Evolutionary conservation across 2,797 vertebrate genomes (phyloP).

Genomic region (Scolopax rusticola): DNA sequence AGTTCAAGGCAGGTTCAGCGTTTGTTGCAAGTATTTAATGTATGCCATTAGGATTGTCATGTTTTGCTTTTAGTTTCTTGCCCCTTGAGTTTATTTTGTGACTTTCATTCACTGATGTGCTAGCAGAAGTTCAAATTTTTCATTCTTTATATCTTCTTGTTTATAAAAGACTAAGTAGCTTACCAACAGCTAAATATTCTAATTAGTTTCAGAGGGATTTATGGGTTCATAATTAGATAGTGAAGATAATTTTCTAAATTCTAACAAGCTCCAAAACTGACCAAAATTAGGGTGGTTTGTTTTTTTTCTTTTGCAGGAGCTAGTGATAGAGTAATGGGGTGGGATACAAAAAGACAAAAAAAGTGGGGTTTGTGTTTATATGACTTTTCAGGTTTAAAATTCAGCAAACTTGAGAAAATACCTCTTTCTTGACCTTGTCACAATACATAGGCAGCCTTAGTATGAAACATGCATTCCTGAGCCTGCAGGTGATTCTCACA

Average conservation of each 20-base stretch:
- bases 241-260: neutral
- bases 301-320: neutral
- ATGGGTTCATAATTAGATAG: neutral
- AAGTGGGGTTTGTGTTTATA: neutral
- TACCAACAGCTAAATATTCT: neutral
- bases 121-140: neutral
- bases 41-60: neutral
- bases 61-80: neutral
- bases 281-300: neutral
- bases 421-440: neutral
- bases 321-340: neutral
- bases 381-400: neutral
- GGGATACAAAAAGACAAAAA: neutral
- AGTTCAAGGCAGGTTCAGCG: neutral
- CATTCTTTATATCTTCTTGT: neutral
- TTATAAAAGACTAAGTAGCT: neutral
- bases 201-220: constrained; percentile 8
- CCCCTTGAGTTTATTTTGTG: neutral
- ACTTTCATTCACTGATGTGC: neutral
- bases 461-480: neutral
- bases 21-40: neutral
- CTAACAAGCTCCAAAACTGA: neutral
- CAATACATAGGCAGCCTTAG: neutral
- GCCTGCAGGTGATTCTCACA: neutral
- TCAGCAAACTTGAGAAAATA: neutral